Percentiles rank a stretch among this genome's conserved stretches.
Conservation (phyloP, 2,113 vertebrate species). For the Sorex fumeus region DNA sequence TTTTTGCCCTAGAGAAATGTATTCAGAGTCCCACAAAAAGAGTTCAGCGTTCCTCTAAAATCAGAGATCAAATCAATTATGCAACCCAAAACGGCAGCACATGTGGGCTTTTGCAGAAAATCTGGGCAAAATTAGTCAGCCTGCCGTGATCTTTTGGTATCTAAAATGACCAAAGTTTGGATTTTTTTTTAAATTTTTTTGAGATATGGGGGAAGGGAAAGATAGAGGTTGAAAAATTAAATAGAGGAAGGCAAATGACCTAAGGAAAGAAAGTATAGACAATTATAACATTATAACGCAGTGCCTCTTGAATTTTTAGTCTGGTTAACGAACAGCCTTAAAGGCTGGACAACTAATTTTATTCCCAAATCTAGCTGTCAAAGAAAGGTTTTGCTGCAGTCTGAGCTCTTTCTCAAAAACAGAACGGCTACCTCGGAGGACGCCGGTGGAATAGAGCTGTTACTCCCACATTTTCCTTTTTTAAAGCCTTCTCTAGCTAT, state of each 20-base stretch:
- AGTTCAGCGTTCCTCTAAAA: constrained; percentile 90
- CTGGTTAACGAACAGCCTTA: neutral
- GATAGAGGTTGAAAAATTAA: neutral
- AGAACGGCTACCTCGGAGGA: neutral
- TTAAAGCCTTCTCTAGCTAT: neutral
- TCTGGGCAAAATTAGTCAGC: constrained; percentile 87
- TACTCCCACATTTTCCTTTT: neutral
- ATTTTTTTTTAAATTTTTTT: neutral
- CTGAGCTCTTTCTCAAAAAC: neutral
- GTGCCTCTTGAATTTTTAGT: neutral
- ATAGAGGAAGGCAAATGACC: neutral
- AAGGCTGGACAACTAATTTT: neutral
- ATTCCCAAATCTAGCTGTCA: neutral
- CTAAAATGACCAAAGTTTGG: constrained; percentile 74
- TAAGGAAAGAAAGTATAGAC: neutral
- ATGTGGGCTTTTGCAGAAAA: constrained; percentile 85
- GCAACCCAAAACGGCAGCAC: constrained; percentile 89
- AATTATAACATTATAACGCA: constrained; percentile 2
- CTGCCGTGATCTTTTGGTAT: constrained; percentile 85
- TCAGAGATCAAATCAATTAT: constrained; percentile 93
- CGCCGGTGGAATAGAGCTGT: neutral
- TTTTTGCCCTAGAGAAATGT: constrained; percentile 91
- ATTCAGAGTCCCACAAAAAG: constrained; percentile 88
- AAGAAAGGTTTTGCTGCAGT: neutral
- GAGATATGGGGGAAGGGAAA: neutral